Evolutionary conservation across 2,113 vertebrate genomes (phyloP), one percentile per base, ranked within the genome.

Genomic region (Cnemophilus loriae): DNA sequence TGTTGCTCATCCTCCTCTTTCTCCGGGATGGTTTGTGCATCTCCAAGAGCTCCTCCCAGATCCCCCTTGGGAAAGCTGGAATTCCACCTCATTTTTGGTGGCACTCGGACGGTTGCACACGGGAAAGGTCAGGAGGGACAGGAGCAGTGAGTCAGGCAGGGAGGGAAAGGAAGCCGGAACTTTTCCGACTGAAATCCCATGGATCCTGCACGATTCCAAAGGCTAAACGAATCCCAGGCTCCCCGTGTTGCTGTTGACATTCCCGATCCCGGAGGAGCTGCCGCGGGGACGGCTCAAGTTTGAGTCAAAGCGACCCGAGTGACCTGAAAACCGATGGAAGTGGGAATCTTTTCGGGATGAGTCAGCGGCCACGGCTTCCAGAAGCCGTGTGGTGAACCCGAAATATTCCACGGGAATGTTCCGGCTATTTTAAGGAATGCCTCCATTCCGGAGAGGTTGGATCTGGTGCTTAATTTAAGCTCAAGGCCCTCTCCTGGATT

Each of bases 401-500:
- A 55, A 84, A 84, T 55, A 55, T 73, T 46, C 49, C 33, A 3
- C 1, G 6, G 80, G 26, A 84, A 42, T 0, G 7, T 7, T 16
- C 24, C 2, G 3, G 57, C 2, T 53, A 13, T 13, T 53, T 46
- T 22, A 46, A 37, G 49, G 68, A 17, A 55, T 15, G 27, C 0
- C 0, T 11, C 49, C 39, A 9, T 46, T 17, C 39, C 0, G 1
- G 47, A 46, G 27, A 18, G 39, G 21, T 37, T 7, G 57, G 22
- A 39, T 21, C 17, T 1, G 5, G 49, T 7, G 68, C 6, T 37
- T 17, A 27, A 55, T 46, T 84, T 13, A 27, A 46, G 11, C 17
- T 55, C 47, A 47, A 5, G n/a, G 37, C 3, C 8, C 32, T 61
- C 26, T 65, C 33, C 32, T 0, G 2, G 47, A 27, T 2, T 0